Base-by-base conservation (phyloP, 2,888 invertebrate species). In the Polietes domitor region DNA sequence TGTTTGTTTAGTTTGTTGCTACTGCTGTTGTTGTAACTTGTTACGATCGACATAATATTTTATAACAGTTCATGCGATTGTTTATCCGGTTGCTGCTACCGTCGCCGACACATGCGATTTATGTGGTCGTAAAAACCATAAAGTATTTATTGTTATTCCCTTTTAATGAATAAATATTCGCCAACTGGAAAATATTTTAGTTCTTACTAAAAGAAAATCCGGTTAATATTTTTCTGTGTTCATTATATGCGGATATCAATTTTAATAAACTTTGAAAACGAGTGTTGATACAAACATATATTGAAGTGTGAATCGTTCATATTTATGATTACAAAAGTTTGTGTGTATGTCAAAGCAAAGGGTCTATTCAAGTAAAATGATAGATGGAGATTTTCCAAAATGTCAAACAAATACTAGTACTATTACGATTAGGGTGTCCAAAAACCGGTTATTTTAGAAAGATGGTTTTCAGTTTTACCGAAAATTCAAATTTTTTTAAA, bases 81-180 rank as follows among this genome's bases (percentile, higher is more conserved):
- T 63, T 41, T 19, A 65, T 63, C 63, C 65, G 65, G 37, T 65
- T 65, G 19, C 65, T 19, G 21, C 19, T 19, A 65, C 19, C 58
- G 9, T 26, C 65, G 12, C 19, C 37, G 65, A 65, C 37, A 65
- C 37, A 37, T 65, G 65, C 37, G 32, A 65, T 65, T 65, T 32
- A 26, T 58, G 47, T n/a, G 3, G 47, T n/a, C 47, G 47, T 47
- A 47, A 47, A 47, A n/a, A n/a, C 47, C 47, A 47, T 47, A n/a
- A 1, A 12, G n/a, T 47, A 47, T 47, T 47, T 47, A 47, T 47
- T 47, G 12, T 2, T 47, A 47, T n/a, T n/a, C 47, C 1, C 47
- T 47, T n/a, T 47, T 47, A 37, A 1, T 37, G 37, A 3, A 37
- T 37, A 9, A n/a, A n/a, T 9, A 37, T 37, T 37, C 37, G 37